Conservation (phyloP, 2,888 invertebrate species). For the Diachrysia chrysitis region DNA sequence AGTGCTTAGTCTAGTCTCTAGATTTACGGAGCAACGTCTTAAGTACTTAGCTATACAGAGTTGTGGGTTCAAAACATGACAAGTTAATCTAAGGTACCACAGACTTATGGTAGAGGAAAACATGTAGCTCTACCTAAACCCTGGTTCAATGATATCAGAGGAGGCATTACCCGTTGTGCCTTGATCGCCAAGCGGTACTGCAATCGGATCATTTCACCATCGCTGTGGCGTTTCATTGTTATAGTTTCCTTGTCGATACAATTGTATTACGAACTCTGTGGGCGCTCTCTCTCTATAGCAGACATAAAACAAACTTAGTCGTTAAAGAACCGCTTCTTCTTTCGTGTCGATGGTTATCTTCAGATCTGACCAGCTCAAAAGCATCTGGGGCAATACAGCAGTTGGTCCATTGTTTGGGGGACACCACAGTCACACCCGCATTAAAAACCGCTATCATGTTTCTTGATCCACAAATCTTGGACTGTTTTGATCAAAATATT, state of each 20-base stretch:
- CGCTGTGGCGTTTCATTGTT: neutral
- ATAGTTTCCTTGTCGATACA: constrained; percentile 2
- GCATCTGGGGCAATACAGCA: too few species aligned
- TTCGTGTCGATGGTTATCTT: too few species aligned
- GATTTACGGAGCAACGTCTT: neutral
- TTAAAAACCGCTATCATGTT: too few species aligned
- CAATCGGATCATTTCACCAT: neutral
- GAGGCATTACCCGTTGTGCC: neutral
- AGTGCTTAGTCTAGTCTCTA: neutral
- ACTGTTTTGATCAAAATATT: neutral
- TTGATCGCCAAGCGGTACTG: neutral
- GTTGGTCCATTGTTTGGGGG: too few species aligned
- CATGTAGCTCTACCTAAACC: neutral
- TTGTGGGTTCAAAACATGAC: constrained; percentile 1
- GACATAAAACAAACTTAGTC: neutral
- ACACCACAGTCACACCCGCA: too few species aligned
- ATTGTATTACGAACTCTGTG: neutral
- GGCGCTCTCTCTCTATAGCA: neutral
- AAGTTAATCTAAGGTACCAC: neutral
- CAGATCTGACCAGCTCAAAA: too few species aligned
- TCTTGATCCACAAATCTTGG: neutral
- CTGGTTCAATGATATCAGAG: neutral
- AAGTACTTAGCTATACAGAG: neutral
- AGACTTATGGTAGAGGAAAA: neutral
- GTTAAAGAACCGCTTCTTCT: too few species aligned